phyloP scores from a whole-genome alignment of 2,113 vertebrate species.

The Anhinga rufa region DNA sequence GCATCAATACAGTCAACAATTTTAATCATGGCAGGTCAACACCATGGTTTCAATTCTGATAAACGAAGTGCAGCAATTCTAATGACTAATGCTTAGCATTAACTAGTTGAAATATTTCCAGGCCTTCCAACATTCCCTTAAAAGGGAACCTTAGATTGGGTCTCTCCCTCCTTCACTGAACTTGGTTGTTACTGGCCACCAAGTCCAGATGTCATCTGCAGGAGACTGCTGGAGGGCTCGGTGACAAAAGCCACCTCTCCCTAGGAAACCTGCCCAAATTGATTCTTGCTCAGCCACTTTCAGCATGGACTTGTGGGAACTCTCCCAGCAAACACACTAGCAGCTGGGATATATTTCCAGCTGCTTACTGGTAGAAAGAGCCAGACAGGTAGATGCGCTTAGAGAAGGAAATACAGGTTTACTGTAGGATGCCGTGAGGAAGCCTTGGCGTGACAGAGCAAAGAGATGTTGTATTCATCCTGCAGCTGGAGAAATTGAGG shows the following conservation, averaged over 20 bases:
- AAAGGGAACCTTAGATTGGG: not conserved
- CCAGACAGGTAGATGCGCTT: not conserved
- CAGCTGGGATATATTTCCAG: not conserved
- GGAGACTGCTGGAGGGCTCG: not conserved
- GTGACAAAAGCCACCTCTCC: not conserved
- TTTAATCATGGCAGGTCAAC: not conserved
- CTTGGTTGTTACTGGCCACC: not conserved
- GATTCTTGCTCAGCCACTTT: not conserved
- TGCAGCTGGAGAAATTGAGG: not conserved
- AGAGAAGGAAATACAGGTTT: not conserved
- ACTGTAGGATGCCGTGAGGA: not conserved
- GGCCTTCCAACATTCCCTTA: slow-evolving; percentile 8
- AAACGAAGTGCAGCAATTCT: not conserved
- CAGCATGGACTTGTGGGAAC: not conserved
- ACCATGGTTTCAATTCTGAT: not conserved
- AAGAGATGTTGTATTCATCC: not conserved
- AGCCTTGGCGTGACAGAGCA: rapidly evolving
- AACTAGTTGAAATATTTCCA: slow-evolving; percentile 26
- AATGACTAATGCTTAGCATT: not conserved
- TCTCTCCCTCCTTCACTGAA: not conserved
- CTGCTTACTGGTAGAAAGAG: not conserved
- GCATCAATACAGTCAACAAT: not conserved
- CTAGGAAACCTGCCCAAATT: not conserved
- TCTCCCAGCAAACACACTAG: not conserved
- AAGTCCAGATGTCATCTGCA: not conserved